Conservation (phyloP, 2,888 invertebrate species). For the Pristionchus entomophagus region DNA sequence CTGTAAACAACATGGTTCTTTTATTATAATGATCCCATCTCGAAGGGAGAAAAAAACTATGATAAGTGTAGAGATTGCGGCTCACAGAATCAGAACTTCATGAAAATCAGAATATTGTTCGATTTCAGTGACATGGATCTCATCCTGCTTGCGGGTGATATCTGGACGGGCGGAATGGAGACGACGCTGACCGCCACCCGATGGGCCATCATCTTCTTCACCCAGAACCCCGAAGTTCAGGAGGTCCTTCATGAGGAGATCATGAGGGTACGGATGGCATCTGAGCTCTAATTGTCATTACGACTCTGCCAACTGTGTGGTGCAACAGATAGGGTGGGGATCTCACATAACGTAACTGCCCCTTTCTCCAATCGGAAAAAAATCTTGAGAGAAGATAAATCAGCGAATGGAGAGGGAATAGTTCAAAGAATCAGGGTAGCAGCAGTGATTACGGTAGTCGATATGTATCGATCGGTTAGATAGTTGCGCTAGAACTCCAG, state of each 20-base stretch:
- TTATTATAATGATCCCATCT: background rate
- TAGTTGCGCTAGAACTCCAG: background rate
- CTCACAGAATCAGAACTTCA: background rate
- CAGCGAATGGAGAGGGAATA: no score
- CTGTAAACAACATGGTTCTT: background rate
- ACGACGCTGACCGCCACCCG: constrained; percentile 71
- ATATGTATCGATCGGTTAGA: no score
- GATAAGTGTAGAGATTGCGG: background rate
- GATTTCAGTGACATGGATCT: constrained; percentile 62
- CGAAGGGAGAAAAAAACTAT: background rate
- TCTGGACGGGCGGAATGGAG: constrained; percentile 75
- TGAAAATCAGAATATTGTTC: background rate
- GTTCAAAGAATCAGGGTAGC: no score
- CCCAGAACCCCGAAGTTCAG: constrained; percentile 69
- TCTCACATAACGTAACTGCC: no score
- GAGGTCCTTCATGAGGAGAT: constrained; percentile 55
- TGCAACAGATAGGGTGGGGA: no score
- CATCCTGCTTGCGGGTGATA: constrained; percentile 69
- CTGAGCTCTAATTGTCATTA: no score
- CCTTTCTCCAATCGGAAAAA: no score
- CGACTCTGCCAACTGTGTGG: no score
- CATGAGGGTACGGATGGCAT: no score
- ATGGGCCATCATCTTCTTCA: constrained; percentile 73
- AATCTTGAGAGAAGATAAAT: no score
- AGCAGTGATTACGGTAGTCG: no score